Conservation (phyloP, 2,888 invertebrate species). For the Acronicta aceris region DNA sequence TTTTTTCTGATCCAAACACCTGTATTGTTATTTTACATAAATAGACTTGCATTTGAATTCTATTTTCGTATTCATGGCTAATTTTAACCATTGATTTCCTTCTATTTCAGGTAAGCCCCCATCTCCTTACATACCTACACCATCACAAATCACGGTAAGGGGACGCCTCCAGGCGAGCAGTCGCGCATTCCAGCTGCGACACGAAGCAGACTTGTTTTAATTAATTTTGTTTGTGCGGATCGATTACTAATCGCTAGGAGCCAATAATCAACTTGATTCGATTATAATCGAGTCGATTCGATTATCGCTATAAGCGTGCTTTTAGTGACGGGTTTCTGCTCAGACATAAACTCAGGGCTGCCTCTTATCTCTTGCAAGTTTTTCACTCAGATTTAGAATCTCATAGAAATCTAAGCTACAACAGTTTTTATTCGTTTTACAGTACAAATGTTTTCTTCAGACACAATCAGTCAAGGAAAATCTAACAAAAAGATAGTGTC, state of each 20-base stretch:
- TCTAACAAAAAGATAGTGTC: neutral
- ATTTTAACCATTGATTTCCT: constrained; percentile 18
- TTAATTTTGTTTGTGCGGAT: constrained; percentile 37
- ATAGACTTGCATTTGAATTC: neutral
- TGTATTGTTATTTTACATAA: no score
- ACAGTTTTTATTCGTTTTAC: neutral
- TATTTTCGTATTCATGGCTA: neutral
- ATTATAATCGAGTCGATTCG: constrained; percentile 48
- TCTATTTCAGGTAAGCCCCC: constrained; percentile 40
- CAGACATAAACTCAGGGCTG: constrained; percentile 29
- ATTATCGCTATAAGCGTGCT: constrained; percentile 46
- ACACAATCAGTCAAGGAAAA: neutral
- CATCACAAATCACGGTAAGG: constrained; percentile 7
- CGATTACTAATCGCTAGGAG: constrained; percentile 43
- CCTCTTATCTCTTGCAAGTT: no score
- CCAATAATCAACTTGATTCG: constrained; percentile 50
- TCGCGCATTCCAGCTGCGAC: constrained; percentile 7
- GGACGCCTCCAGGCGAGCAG: neutral
- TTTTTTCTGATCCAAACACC: no score
- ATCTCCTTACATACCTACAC: neutral
- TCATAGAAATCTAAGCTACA: neutral
- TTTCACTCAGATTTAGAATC: neutral
- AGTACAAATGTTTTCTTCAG: neutral
- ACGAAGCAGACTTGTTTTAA: constrained; percentile 38
- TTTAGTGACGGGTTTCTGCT: constrained; percentile 28